Evolutionary conservation across 2,113 vertebrate genomes (phyloP).

Genomic region (Todiramphus saurophagus): DNA sequence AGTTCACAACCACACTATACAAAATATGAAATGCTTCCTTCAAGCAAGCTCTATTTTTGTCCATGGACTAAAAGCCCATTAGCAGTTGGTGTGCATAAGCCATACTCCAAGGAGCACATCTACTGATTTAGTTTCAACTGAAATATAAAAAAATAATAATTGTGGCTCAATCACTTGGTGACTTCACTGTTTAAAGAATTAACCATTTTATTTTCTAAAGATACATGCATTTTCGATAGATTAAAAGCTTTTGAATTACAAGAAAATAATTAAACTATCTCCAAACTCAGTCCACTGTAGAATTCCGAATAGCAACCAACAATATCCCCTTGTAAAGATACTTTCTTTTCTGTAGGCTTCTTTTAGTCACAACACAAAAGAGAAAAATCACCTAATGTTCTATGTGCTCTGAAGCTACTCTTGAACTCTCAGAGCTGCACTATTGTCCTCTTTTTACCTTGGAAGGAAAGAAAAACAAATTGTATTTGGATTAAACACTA

Average conservation of each 20-base stretch:
- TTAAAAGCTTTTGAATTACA: not conserved
- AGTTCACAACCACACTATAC: not conserved
- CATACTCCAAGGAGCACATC: not conserved
- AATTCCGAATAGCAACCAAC: not conserved
- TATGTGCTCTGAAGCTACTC: not conserved
- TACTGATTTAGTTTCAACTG: not conserved
- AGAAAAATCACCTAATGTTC: not conserved
- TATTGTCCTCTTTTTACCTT: not conserved
- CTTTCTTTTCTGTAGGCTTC: not conserved
- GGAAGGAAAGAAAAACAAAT: not conserved
- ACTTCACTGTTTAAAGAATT: not conserved
- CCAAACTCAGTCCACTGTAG: not conserved
- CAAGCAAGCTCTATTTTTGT: not conserved
- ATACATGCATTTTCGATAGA: not conserved
- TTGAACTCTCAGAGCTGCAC: not conserved
- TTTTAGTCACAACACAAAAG: not conserved
- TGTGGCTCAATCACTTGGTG: no score
- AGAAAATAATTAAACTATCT: not conserved
- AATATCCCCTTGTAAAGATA: not conserved
- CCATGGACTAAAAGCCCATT: not conserved
- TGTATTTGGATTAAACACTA: not conserved
- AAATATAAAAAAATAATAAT: not conserved
- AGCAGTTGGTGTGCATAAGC: not conserved
- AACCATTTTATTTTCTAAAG: not conserved
- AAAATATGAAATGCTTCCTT: not conserved